phyloP scores from a whole-genome alignment of 2,113 vertebrate genomes.

The Mobula hypostoma region DNA sequence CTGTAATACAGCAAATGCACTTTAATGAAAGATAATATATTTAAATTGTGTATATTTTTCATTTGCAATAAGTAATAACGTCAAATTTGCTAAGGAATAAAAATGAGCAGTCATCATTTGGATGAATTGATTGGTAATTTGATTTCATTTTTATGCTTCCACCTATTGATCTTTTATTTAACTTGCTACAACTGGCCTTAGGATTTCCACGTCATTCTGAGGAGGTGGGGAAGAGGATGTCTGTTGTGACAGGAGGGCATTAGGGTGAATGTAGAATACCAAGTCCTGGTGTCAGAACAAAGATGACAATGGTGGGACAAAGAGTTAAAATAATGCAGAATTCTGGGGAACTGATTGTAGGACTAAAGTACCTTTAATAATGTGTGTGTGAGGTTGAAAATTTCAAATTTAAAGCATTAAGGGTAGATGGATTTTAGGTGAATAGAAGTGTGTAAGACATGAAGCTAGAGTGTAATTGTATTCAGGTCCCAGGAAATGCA shows the following conservation, averaged over 20 bases:
- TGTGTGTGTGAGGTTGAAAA: too few species aligned
- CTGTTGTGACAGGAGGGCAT: too few species aligned
- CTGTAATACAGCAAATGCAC: background rate
- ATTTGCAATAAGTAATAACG: background rate
- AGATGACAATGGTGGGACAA: background rate
- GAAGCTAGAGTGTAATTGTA: too few species aligned
- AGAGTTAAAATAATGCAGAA: background rate
- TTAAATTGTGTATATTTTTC: background rate
- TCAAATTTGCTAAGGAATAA: background rate
- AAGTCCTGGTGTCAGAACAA: background rate
- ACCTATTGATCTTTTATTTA: too few species aligned
- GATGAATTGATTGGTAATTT: background rate
- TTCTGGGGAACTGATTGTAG: too few species aligned
- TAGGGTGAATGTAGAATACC: background rate
- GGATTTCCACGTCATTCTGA: background rate
- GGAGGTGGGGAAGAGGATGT: too few species aligned
- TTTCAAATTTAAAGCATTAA: too few species aligned
- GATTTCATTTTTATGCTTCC: background rate
- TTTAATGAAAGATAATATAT: background rate
- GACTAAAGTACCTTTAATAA: too few species aligned
- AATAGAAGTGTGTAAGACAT: too few species aligned
- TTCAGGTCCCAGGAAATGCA: too few species aligned
- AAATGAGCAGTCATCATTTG: background rate
- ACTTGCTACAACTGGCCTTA: background rate
- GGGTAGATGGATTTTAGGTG: too few species aligned